Evolutionary conservation across 2,888 invertebrate genomes (phyloP).

Genomic region (Philhelius pedissequus): DNA sequence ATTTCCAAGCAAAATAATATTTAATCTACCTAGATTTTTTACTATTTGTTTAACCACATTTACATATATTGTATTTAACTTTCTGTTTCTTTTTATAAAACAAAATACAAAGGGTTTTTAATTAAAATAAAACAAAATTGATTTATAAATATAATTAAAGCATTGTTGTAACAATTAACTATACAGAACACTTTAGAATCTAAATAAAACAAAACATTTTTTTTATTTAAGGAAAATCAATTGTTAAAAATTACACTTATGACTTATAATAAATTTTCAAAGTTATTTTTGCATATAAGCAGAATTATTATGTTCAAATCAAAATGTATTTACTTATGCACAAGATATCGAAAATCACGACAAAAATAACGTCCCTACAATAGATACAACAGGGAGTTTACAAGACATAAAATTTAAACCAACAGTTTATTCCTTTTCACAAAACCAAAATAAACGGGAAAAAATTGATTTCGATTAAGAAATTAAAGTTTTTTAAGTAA

Average conservation of each 20-base stretch:
- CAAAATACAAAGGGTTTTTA: not conserved
- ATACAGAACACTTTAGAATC: not conserved
- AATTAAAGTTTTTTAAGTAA: conserved; percentile 4
- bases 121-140: not conserved
- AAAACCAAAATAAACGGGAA: conserved; percentile 11
- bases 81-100: conserved; percentile 7
- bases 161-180: conserved; percentile 25
- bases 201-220: not conserved
- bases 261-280: conserved; percentile 18
- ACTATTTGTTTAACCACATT: conserved; percentile 26
- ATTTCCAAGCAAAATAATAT: conserved; percentile 36
- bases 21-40: conserved; percentile 46
- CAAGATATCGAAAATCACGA: conserved; percentile 32
- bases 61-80: conserved; percentile 1
- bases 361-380: conserved; percentile 56
- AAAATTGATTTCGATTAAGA: conserved; percentile 22
- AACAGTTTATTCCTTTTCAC: not conserved
- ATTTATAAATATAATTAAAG: conserved; percentile 36
- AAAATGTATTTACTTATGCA: conserved; percentile 32
- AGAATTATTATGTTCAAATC: conserved; percentile 13
- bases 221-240: not conserved
- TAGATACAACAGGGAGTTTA: not conserved
- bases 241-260: not conserved
- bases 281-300: conserved; percentile 57
- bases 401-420: not conserved